Base-by-base conservation (phyloP, 2,113 vertebrate species). In the Peromyscus maniculatus region DNA sequence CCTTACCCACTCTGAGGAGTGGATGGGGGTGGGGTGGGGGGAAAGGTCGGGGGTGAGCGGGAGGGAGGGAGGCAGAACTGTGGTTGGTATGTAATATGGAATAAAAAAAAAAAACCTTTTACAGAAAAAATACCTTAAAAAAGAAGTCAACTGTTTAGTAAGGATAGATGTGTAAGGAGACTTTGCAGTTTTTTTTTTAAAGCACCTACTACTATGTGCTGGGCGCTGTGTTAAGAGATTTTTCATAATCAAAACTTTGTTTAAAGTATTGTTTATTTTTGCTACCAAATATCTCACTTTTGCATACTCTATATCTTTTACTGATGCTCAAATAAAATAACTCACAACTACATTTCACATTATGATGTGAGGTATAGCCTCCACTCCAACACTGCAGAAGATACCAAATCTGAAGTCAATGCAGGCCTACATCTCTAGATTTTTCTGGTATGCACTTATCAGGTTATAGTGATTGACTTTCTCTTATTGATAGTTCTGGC, bases 311-410 rank as follows among this genome's bases (percentile, higher is more conserved):
- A 64, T 6, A 91, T 3, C 2, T 49, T 89, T 67, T 31, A 49
- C 24, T 15, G 19, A 36, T 64, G 1, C 52, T n/a, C 62, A 96
- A 39, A 93, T n/a, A 71, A 87, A 97, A 64, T 93, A 77, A 84
- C n/a, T 59, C 31, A 74, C 62, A 77, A 36, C 22, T 21, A 9
- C 1, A 12, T 62, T 13, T 46, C 15, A 52, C 2, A 1, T 39
- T 39, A 8, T 19, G 17, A 19, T 3, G 2, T 67, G 49, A 88
- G 87, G 33, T 46, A 1, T 43, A 2, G 8, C 19, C 79, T 46
- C 67, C 39, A 62, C 28, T 66, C 33, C 77, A 90, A 21, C 19
- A 28, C 46, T 49, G n/a, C 39, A 74, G 43, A 89, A 66, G 43
- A 33, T 43, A 22, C 10, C 17, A n/a, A 57, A n/a, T 11, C 49